Conservation (phyloP, 2,113 vertebrate genomes). For the Carollia perspicillata region DNA sequence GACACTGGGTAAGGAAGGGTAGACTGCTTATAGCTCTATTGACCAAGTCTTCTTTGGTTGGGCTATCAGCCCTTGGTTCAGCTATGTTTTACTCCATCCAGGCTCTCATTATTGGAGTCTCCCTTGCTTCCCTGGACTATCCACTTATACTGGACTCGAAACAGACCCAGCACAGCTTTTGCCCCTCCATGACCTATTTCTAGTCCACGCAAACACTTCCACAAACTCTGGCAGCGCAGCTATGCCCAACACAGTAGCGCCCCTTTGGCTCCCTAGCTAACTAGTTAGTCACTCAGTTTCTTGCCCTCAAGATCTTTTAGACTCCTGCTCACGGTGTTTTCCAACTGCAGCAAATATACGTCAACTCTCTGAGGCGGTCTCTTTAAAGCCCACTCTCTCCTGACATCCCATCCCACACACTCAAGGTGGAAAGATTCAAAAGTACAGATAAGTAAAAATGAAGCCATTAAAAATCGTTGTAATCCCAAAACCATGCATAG, state of each 20-base stretch:
- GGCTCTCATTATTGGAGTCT: neutral
- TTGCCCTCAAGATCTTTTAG: neutral
- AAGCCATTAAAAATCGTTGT: neutral
- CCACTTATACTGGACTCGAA: neutral
- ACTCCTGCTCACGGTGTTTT: neutral
- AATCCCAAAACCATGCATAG: neutral
- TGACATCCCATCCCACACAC: neutral
- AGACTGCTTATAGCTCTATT: neutral
- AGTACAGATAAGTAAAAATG: neutral
- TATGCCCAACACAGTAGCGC: neutral
- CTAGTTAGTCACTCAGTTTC: neutral
- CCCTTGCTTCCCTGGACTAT: neutral
- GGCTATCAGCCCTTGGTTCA: neutral
- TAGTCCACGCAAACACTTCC: neutral
- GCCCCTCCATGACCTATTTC: neutral
- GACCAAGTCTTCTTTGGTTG: neutral
- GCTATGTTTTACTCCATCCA: neutral
- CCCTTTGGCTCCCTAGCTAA: neutral
- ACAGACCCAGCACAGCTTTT: neutral
- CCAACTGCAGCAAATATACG: neutral
- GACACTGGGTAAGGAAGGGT: neutral
- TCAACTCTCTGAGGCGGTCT: neutral
- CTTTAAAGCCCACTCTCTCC: neutral
- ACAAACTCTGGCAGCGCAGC: neutral
- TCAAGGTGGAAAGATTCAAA: neutral